Conservation (phyloP, 1,140 invertebrate genomes). For the Pogonomyrmex barbatus region DNA sequence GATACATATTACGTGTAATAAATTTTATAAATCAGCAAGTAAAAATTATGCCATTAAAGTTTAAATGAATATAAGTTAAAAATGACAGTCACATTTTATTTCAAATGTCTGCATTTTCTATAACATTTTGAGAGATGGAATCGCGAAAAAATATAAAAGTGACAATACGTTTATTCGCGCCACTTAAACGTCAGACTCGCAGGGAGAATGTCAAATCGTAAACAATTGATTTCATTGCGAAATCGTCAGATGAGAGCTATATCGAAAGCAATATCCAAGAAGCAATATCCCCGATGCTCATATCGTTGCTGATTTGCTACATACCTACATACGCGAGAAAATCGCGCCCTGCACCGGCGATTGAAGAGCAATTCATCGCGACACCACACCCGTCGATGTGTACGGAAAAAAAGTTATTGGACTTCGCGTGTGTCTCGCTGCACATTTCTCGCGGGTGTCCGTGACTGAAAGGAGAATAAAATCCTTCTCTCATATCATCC, state of each 20-base stretch:
- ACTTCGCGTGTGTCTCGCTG: constrained; percentile 8
- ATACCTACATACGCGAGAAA: constrained; percentile 35
- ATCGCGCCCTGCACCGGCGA: constrained; percentile 1
- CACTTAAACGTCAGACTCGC: constrained; percentile 26
- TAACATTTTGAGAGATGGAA: neutral
- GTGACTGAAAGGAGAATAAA: constrained; percentile 39
- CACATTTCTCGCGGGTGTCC: constrained; percentile 18
- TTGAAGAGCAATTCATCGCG: constrained; percentile 48
- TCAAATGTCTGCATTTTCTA: neutral
- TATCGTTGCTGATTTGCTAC: constrained; percentile 41
- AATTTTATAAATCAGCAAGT: neutral
- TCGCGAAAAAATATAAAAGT: neutral
- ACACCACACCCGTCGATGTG: neutral
- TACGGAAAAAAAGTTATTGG: constrained; percentile 39
- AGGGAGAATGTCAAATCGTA: neutral
- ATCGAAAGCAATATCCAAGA: constrained; percentile 31
- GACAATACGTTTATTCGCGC: neutral
- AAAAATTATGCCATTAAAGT: neutral
- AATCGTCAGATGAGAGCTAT: neutral
- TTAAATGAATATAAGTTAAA: neutral
- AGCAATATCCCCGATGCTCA: constrained; percentile 47
- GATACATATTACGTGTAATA: neutral
- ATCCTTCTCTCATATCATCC: neutral
- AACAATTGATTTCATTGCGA: constrained; percentile 26
- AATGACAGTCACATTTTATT: neutral